Evolutionary conservation across 2,797 vertebrate species (phyloP).

Genomic region (Masticophis lateralis): DNA sequence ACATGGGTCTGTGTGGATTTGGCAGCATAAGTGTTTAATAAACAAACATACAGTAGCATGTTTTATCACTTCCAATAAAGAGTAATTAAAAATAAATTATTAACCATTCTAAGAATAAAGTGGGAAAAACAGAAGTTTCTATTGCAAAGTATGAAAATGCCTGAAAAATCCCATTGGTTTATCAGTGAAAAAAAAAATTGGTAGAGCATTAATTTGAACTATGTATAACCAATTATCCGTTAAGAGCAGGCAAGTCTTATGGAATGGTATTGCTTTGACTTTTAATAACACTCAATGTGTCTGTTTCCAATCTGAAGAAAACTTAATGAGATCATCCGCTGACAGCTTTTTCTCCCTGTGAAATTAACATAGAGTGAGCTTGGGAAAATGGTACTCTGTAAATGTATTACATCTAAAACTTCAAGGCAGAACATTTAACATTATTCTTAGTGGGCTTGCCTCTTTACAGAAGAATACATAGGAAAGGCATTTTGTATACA

Average conservation of each 20-base stretch:
- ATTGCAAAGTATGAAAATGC: not conserved
- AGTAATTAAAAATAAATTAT: not conserved
- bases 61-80: not conserved
- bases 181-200: not conserved
- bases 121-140: not conserved
- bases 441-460: conserved; percentile 10
- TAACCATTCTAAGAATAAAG: not conserved
- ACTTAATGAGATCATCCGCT: not conserved
- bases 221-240: not conserved
- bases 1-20: not conserved
- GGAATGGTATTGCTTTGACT: not conserved
- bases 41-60: not conserved
- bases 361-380: conserved; percentile 25
- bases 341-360: conserved; percentile 6
- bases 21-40: not conserved
- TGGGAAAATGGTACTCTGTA: conserved; percentile 9
- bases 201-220: not conserved
- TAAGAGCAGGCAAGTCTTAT: not conserved
- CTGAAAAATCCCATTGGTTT: not conserved
- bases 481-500: conserved; percentile 33
- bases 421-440: conserved; percentile 35
- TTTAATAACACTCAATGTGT: conserved; percentile 1
- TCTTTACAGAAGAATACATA: conserved; percentile 25
- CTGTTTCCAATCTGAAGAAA: not conserved
- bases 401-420: conserved; percentile 36